Conservation (phyloP, 2,113 vertebrate species). For the Bubo bubo region DNA sequence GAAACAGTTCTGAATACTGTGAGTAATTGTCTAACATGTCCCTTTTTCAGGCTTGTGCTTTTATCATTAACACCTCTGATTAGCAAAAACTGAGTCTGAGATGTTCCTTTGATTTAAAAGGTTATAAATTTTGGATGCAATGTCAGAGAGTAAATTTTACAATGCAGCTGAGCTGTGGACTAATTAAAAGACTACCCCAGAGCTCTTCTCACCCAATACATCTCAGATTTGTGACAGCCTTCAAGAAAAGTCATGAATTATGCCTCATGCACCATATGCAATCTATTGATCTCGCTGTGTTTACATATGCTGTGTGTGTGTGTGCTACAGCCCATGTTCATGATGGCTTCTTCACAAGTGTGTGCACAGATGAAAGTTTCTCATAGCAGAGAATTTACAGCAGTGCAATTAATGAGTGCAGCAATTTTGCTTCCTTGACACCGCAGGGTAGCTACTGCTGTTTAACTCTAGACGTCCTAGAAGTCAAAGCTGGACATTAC, state of each 20-base stretch:
- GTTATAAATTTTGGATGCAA: conserved; percentile 47
- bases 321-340: neutral
- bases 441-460: neutral
- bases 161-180: neutral
- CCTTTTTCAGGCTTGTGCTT: neutral
- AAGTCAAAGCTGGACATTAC: neutral
- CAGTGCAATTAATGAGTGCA: neutral
- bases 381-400: neutral
- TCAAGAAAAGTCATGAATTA: conserved; percentile 40
- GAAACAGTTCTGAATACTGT: neutral
- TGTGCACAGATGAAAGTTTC: neutral
- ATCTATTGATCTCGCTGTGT: neutral
- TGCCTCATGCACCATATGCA: conserved; percentile 2
- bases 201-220: conserved; percentile 4
- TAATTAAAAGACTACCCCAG: conserved; percentile 57
- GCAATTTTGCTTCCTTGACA: neutral
- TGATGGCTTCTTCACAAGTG: neutral
- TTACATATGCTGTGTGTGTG: neutral
- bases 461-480: neutral
- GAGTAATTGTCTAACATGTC: neutral
- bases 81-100: conserved; percentile 19
- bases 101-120: conserved; percentile 50
- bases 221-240: conserved; percentile 45
- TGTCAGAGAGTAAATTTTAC: conserved; percentile 45
- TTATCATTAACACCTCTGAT: conserved; percentile 32